phyloP scores from a whole-genome alignment of 2,797 vertebrate genomes.

The Microctenopoma steveboyesi region DNA sequence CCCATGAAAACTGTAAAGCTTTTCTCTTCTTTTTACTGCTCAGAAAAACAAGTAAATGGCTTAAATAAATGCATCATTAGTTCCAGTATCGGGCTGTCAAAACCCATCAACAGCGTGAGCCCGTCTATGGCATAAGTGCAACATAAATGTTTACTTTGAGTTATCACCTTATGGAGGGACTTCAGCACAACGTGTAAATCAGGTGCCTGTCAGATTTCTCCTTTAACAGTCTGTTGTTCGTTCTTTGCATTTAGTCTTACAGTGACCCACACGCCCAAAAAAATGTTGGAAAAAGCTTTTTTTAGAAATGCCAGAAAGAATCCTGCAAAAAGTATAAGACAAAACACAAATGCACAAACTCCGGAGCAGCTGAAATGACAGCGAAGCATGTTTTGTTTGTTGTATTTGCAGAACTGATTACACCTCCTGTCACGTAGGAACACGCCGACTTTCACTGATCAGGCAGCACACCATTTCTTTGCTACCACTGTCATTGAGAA shows the following conservation, averaged over 20 bases:
- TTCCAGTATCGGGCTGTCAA: conserved; percentile 80
- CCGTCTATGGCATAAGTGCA: conserved; percentile 60
- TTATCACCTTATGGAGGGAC: conserved; percentile 71
- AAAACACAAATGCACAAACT: conserved; percentile 53
- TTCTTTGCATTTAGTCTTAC: conserved; percentile 46
- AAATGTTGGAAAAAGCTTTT: conserved; percentile 38
- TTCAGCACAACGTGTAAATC: conserved; percentile 70
- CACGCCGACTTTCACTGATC: background rate
- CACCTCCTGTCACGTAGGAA: conserved; percentile 8
- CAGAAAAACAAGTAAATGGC: conserved; percentile 68
- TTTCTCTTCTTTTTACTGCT: conserved; percentile 63
- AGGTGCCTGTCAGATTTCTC: conserved; percentile 47
- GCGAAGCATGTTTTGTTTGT: conserved; percentile 28
- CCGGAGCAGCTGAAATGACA: conserved; percentile 34
- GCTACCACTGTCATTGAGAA: conserved; percentile 14
- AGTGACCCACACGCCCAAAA: conserved; percentile 32
- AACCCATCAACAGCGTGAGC: conserved; percentile 76
- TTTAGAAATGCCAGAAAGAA: conserved; percentile 36
- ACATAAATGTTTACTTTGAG: conserved; percentile 78
- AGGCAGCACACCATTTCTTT: background rate
- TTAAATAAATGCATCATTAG: conserved; percentile 83
- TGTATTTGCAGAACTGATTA: conserved; percentile 23
- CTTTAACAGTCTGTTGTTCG: conserved; percentile 29
- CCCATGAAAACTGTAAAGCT: conserved; percentile 78
- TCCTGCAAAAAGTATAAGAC: conserved; percentile 58